These are phyloP conservation scores for Zosterops lateralis DNA, from an alignment of 2,113 vertebrate genomes.

Conservation along the genomic window DNA sequence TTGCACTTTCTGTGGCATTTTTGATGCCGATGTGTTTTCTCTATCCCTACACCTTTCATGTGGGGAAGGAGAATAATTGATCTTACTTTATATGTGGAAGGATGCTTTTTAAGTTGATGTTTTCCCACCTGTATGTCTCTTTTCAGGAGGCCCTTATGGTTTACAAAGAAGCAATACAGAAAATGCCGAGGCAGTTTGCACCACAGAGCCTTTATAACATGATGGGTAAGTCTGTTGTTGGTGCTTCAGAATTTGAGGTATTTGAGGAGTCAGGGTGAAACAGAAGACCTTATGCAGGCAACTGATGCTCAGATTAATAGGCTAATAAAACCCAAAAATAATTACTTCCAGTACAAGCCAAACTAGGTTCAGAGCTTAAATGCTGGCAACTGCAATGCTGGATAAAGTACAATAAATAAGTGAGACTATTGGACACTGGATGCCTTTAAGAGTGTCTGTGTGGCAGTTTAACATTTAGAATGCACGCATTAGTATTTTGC, in stretches of 20 bases:
- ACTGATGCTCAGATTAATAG: neutral
- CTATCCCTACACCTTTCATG: neutral
- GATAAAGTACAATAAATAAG: neutral
- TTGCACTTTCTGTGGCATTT: neutral
- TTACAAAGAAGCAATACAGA: constrained; percentile 96
- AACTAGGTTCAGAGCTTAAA: neutral
- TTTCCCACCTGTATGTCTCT: neutral
- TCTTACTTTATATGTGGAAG: neutral
- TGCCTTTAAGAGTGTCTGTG: neutral
- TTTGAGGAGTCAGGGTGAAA: neutral
- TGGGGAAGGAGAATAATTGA: neutral
- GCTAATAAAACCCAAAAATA: neutral
- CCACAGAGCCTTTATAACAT: constrained; percentile 99
- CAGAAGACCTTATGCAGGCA: neutral
- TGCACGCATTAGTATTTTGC: neutral
- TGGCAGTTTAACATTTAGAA: neutral
- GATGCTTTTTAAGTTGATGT: neutral
- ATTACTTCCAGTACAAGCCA: neutral
- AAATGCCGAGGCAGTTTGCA: constrained; percentile 97
- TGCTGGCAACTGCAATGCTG: neutral
- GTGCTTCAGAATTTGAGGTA: neutral
- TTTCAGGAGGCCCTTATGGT: constrained; percentile 90
- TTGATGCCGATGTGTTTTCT: neutral
- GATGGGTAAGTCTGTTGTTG: constrained; percentile 87
- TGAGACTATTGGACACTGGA: neutral